phyloP scores from a whole-genome alignment of 2,113 vertebrate species.

The Perccottus glenii region DNA sequence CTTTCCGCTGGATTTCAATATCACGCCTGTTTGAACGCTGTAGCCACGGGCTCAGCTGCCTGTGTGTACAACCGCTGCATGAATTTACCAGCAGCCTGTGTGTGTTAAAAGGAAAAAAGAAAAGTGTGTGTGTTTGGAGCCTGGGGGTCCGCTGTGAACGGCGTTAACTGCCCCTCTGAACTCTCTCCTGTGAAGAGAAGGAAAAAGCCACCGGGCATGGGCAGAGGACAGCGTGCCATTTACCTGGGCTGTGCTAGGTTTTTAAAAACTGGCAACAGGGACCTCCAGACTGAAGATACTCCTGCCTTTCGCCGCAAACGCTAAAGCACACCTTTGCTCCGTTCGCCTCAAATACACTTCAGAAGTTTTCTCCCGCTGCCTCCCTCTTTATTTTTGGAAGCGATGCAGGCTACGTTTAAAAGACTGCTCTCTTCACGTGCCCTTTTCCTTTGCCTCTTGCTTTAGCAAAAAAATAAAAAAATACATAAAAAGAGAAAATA shows the following conservation, averaged over 20 bases:
- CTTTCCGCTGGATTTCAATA: constrained; percentile 80
- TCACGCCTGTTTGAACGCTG: constrained; percentile 81
- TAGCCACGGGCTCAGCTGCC: constrained; percentile 74
- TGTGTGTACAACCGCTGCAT: constrained; percentile 46
- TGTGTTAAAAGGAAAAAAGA: constrained; percentile 24
- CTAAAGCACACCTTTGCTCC: constrained; percentile 77
- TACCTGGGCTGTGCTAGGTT: constrained; percentile 77
- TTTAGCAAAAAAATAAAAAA: constrained; percentile 39
- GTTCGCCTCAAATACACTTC: constrained; percentile 61
- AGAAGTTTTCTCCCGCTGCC: constrained; percentile 63
- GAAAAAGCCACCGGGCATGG: constrained; percentile 74
- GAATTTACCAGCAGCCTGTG: constrained; percentile 49
- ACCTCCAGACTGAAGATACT: constrained; percentile 33
- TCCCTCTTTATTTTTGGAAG: constrained; percentile 75
- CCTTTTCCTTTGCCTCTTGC: constrained; percentile 63
- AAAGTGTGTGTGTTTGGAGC: constrained; percentile 42
- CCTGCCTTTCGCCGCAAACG: constrained; percentile 73
- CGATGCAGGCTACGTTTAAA: constrained; percentile 65
- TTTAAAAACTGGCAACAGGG: constrained; percentile 66
- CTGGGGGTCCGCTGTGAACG: constrained; percentile 67
- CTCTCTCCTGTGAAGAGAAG: constrained; percentile 75
- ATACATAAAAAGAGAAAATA: neutral
- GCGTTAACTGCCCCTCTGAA: constrained; percentile 78
- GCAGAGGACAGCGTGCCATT: constrained; percentile 81
- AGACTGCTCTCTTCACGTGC: constrained; percentile 71